phyloP scores from a whole-genome alignment of 2,113 vertebrate genomes.

The Danionella cerebrum region DNA sequence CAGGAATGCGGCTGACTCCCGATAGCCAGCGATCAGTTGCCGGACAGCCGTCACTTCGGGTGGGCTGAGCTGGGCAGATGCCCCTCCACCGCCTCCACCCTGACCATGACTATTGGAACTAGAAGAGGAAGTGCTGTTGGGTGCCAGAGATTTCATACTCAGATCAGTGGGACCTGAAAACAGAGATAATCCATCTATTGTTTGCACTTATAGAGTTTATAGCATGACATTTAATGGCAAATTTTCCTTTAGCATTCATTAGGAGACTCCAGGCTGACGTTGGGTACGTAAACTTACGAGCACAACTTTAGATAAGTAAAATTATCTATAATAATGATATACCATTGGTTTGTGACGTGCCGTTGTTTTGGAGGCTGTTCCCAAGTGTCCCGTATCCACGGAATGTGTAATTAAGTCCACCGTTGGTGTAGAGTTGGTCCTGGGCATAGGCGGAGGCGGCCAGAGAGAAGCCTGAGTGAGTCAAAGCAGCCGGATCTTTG shows the following conservation, averaged over 20 bases:
- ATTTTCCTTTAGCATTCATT: too few species aligned
- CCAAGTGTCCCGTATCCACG: constrained; percentile 78
- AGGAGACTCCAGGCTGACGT: too few species aligned
- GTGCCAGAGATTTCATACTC: constrained; percentile 94
- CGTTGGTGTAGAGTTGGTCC: constrained; percentile 94
- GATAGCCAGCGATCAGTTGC: constrained; percentile 94
- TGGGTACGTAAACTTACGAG: not conserved
- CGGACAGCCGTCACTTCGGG: constrained; percentile 94
- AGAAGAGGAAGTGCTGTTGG: constrained; percentile 77
- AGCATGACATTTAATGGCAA: too few species aligned
- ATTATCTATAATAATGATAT: constrained; percentile 33
- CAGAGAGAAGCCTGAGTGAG: constrained; percentile 82
- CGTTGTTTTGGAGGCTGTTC: constrained; percentile 77
- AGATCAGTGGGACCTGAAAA: constrained; percentile 90
- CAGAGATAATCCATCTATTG: not conserved
- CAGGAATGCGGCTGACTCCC: constrained; percentile 95
- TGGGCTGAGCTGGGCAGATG: constrained; percentile 89
- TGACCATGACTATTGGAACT: constrained; percentile 80
- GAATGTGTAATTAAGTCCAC: constrained; percentile 92
- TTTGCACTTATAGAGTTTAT: too few species aligned
- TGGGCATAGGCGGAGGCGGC: constrained; percentile 87
- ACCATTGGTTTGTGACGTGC: constrained; percentile 87
- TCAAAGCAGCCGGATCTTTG: constrained; percentile 73
- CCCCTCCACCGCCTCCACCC: constrained; percentile 76
- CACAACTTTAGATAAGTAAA: not conserved